phyloP scores from a whole-genome alignment of 2,113 vertebrate genomes.

The Stigmatopora nigra region DNA sequence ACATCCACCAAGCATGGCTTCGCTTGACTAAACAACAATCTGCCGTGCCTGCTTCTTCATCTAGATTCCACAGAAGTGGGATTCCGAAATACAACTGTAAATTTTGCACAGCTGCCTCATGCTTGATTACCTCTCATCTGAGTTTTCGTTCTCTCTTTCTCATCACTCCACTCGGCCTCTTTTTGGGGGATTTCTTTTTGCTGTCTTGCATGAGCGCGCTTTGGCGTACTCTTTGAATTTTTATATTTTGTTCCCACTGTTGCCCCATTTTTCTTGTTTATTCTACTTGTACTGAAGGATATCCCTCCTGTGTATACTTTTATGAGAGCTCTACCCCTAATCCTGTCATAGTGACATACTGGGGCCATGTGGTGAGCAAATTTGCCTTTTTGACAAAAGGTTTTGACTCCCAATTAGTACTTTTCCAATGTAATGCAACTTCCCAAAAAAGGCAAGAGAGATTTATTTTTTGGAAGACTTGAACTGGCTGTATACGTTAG shows the following conservation, averaged over 20 bases:
- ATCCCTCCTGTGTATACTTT: background rate
- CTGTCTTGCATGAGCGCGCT: background rate
- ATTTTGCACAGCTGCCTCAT: conserved; percentile 57
- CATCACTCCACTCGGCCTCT: conserved; percentile 22
- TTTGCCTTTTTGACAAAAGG: no score
- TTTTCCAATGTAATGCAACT: no score
- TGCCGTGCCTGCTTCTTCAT: conserved; percentile 52
- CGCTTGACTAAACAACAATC: conserved; percentile 58
- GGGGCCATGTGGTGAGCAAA: no score
- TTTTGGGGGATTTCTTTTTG: conserved; percentile 31
- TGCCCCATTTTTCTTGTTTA: background rate
- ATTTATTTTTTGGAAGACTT: no score
- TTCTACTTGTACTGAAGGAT: background rate
- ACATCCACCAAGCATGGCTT: conserved; percentile 43
- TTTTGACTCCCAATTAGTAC: no score
- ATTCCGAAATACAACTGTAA: conserved; percentile 63
- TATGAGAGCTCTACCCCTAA: no score
- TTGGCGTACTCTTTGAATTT: background rate
- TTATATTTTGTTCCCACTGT: background rate
- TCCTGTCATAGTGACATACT: no score
- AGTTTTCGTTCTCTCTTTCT: conserved; percentile 38
- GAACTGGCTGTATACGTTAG: no score
- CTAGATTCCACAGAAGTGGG: conserved; percentile 43
- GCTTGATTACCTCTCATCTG: conserved; percentile 62
- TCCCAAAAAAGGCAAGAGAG: no score